These are phyloP conservation scores for Dasysyrphus tricinctus DNA, from an alignment of 2,888 invertebrate genomes.

Conservation along the genomic window DNA sequence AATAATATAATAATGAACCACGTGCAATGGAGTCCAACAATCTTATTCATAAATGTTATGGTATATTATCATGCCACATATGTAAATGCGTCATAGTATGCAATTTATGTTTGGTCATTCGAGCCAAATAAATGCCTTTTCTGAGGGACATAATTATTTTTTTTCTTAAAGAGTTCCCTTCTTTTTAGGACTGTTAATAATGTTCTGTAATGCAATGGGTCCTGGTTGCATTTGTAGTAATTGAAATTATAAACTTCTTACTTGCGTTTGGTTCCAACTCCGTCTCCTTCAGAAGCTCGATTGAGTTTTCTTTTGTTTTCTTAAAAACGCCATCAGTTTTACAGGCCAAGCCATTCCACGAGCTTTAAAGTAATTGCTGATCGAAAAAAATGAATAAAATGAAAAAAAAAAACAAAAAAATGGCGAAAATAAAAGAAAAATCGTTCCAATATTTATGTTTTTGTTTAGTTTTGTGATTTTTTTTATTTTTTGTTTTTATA, in stretches of 20 bases:
- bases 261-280: not conserved
- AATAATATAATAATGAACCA: not conserved
- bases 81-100: not conserved
- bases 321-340: not conserved
- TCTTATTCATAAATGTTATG: not conserved
- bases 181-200: not conserved
- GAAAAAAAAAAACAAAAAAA: conserved; percentile 13
- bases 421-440: conserved; percentile 40
- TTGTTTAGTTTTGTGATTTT: conserved; percentile 50
- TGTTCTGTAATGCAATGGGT: not conserved
- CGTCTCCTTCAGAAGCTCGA: not conserved
- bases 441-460: conserved; percentile 26
- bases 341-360: not conserved
- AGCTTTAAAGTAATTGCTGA: not conserved
- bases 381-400: not conserved
- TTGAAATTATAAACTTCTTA: not conserved
- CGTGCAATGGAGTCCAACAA: not conserved
- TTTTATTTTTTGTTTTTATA: conserved; percentile 57
- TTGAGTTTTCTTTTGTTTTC: not conserved
- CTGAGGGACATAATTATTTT: not conserved
- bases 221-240: not conserved
- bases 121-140: conserved; percentile 3
- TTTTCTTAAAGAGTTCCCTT: not conserved
- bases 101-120: not conserved
- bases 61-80: not conserved